Conservation (phyloP, 2,113 vertebrate species). For the Thunnus thynnus region DNA sequence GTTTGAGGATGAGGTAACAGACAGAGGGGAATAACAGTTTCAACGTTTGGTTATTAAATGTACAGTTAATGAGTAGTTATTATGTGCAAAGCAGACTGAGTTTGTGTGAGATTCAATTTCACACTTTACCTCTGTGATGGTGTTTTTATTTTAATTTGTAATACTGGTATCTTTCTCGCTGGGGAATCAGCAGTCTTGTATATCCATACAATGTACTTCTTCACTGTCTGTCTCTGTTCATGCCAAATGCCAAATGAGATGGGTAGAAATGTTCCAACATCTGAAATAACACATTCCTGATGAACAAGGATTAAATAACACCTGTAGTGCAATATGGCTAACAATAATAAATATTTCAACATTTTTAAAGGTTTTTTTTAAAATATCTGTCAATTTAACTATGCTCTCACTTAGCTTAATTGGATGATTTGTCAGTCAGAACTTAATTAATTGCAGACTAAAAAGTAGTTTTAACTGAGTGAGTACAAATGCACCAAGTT, state of each 20-base stretch:
- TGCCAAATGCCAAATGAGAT: background rate
- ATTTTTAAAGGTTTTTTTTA: too few species aligned
- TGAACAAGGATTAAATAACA: background rate
- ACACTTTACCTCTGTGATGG: background rate
- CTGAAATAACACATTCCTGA: background rate
- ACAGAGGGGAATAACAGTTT: background rate
- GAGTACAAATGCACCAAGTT: too few species aligned
- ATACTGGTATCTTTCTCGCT: too few species aligned
- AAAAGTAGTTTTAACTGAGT: too few species aligned
- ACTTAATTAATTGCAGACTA: too few species aligned
- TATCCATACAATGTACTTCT: background rate
- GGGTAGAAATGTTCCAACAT: background rate
- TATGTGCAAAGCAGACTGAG: background rate
- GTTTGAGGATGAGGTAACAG: constrained; percentile 9
- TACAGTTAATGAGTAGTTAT: background rate
- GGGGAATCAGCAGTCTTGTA: too few species aligned
- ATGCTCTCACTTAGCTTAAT: background rate
- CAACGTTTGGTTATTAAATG: background rate
- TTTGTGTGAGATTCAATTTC: background rate
- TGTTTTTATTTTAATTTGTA: background rate
- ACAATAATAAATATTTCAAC: too few species aligned
- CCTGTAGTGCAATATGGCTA: background rate
- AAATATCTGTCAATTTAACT: too few species aligned
- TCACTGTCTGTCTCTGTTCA: background rate
- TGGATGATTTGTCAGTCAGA: background rate